Evolutionary conservation across 2,113 vertebrate species (phyloP), one percentile per base, ranked within the genome.

Genomic region (Scomber japonicus): DNA sequence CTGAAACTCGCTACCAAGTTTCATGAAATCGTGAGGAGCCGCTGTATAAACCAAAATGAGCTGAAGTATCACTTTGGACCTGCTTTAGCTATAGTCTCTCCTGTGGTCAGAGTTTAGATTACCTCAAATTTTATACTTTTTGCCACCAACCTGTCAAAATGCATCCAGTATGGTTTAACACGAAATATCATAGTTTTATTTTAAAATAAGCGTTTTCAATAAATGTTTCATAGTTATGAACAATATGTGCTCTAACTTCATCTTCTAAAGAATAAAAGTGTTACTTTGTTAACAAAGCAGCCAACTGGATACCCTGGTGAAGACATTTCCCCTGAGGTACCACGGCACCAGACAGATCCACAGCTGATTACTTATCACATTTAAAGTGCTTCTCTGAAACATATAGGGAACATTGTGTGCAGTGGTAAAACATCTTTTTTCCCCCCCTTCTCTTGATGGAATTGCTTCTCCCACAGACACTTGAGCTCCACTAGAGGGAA

Each of bases 381-480:
- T 59, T 59, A 59, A 71, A 4, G 19, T 6, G 12, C 19, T 46
- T 15, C 9, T 24, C n/a, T 4, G 61, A 46, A 61, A 50, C 19
- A 45, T 16, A 65, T 0, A 45, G 13, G 55, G 31, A 65, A 13
- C 54, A 53, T 45, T 24, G 35, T 4, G 53, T 13, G 44, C 3
- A 2, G 6, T 12, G 46, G 8, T 49, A 16, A 55, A 73, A 60
- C 16, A 49, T 63, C 17, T 24, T 7, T 31, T 57, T 31, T 49
- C 8, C 54, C 35, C 30, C 24, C 24, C 24, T 27, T 30, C 46
- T 24, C 24, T 40, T 35, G 1, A 11, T 71, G 45, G 24, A 61
- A 31, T 46, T 57, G 57, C 64, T 44, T 76, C 48, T n/a, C 57
- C 40, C 17, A 67, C 1, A 5, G 63, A 54, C 65, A 57, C 59